These are phyloP conservation scores for Harpegnathos saltator DNA, from an alignment of 1,140 invertebrate species.

Conservation along the genomic window DNA sequence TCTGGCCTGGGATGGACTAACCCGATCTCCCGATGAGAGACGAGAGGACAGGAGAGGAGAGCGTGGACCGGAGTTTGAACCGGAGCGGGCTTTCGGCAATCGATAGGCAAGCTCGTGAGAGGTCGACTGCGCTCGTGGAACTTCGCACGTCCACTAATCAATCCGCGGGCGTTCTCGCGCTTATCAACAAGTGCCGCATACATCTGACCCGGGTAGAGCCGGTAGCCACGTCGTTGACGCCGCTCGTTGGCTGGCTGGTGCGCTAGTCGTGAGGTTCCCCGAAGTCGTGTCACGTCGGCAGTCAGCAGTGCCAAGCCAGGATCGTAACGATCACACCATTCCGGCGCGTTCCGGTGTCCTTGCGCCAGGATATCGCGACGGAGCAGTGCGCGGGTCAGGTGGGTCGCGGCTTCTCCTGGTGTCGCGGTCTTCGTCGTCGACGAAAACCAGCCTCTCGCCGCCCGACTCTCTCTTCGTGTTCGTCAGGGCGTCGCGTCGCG, in stretches of 20 bases:
- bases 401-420: not conserved
- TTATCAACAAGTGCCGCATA: constrained; percentile 81
- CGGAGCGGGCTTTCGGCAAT: constrained; percentile 67
- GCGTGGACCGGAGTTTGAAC: constrained; percentile 66
- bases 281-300: constrained; percentile 13
- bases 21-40: not conserved
- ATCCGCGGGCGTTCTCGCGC: constrained; percentile 73
- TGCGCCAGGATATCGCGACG: not conserved
- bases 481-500: too few relatives aligned
- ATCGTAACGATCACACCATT: not conserved
- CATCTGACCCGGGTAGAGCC: constrained; percentile 25
- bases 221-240: not conserved
- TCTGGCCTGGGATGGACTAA: not conserved
- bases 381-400: not conserved
- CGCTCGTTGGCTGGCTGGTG: not conserved
- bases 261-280: not conserved
- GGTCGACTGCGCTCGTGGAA: constrained; percentile 76
- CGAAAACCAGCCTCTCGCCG: not conserved
- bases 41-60: not conserved
- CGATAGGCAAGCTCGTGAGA: constrained; percentile 73
- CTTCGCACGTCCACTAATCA: constrained; percentile 78
- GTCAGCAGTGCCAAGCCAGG: not conserved
- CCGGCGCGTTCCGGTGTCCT: constrained; percentile 1
- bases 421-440: not conserved
- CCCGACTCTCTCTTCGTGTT: not conserved